Evolutionary conservation across 2,888 invertebrate species (phyloP), one percentile per base, ranked within the genome.

Genomic region (Drosophila histrio): DNA sequence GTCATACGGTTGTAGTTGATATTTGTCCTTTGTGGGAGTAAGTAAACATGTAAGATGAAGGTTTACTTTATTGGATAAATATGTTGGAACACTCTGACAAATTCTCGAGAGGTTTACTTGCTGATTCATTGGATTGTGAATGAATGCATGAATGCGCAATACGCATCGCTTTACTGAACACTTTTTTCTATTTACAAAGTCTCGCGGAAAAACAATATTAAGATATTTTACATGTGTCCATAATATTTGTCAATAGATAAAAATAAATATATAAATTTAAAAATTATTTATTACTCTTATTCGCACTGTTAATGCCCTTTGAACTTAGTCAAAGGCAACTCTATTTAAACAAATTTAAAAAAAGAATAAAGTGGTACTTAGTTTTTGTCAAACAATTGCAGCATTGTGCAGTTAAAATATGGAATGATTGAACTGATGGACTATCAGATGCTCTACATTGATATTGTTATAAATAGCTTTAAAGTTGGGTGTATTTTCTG

Each of bases 11-110:
- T 39, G 17, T 22, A 22, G 28, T 15, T 38, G 21, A 43, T 60
- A 17, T 71, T 69, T 36, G 46, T 38, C 2, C 13, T 39, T 47
- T 43, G 47, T 19, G 62, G 2, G 1, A 9, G 24, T 32, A 24
- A 34, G 28, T 22, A 54, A 53, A 15, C 22, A 43, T 13, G 21
- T 21, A 11, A 8, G 22, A 9, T 6, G 28, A 9, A 19, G 41
- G 43, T 38, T 49, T 36, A 38, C 15, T 24, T 32, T 64, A 67
- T 59, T 54, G 57, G 8, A 15, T 22, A 60, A 60, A 59, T 32
- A 60, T 38, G 39, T 28, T 32, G 6, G 11, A 11, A 39, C 24
- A 53, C 15, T 9, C 50, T 21, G 4, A 8, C 8, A 2, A 56
- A 38, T 11, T 4, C 44, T 44, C 5, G 8, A 36, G 36, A 24